Evolutionary conservation across 2,113 vertebrate species (phyloP).

Genomic region (Hyaena hyaena): DNA sequence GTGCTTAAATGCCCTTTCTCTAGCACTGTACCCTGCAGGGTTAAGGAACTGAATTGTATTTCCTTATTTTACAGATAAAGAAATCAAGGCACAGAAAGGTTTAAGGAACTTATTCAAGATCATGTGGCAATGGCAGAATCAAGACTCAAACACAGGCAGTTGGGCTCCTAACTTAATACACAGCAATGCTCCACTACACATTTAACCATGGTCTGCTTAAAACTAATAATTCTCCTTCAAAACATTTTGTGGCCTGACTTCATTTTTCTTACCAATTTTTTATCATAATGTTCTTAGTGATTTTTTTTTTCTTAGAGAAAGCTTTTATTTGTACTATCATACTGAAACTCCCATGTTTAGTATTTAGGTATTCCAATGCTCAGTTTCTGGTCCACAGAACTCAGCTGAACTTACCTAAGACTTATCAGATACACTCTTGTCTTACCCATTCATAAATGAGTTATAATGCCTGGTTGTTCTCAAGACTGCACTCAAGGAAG

Average conservation of each 20-base stretch:
- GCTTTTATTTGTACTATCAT: not conserved
- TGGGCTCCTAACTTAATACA: not conserved
- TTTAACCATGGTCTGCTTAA: not conserved
- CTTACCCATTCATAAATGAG: not conserved
- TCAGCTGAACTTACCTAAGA: not conserved
- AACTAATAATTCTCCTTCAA: constrained; percentile 9
- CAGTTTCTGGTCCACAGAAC: not conserved
- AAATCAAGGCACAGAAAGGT: not conserved
- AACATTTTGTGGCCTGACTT: not conserved
- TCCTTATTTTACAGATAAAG: not conserved
- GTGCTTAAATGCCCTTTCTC: not conserved
- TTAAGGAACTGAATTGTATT: not conserved
- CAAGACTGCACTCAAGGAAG: not conserved
- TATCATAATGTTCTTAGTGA: not conserved
- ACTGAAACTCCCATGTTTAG: not conserved
- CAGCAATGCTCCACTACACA: not conserved
- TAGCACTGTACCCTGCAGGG: not conserved
- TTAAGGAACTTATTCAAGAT: not conserved
- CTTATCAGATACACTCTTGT: not conserved
- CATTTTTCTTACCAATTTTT: not conserved
- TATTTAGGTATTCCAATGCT: not conserved
- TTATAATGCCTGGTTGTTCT: not conserved
- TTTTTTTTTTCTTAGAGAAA: not conserved
- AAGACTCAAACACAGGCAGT: not conserved
- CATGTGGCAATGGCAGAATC: not conserved